Evolutionary conservation across 2,888 invertebrate species (phyloP).

Genomic region (Abrostola tripartita): DNA sequence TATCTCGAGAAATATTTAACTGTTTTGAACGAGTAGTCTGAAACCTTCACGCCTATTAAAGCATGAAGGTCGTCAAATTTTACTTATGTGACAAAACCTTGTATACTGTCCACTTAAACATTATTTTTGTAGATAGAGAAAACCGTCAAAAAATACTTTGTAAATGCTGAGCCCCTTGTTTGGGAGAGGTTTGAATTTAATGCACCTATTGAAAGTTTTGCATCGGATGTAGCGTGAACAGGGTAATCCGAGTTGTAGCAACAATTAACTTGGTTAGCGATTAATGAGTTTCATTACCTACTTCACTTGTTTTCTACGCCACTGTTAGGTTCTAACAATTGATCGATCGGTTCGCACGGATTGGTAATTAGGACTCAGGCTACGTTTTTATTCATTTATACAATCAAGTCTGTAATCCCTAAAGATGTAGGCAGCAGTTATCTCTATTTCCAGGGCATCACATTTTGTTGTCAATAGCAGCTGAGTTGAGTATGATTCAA

Average conservation of each 20-base stretch:
- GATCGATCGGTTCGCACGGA: background rate
- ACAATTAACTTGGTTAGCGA: conserved; percentile 43
- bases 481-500: too few species aligned
- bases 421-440: too few species aligned
- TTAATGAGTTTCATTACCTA: conserved; percentile 43
- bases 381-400: background rate
- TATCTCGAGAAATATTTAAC: background rate
- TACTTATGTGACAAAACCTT: background rate
- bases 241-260: conserved; percentile 46
- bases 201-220: conserved; percentile 44
- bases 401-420: too few species aligned
- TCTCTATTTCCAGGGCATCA: too few species aligned
- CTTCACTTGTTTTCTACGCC: conserved; percentile 8
- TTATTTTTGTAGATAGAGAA: too few species aligned
- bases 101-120: background rate
- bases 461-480: too few species aligned
- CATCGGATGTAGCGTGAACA: conserved; percentile 51
- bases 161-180: too few species aligned
- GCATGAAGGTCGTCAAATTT: conserved; percentile 2
- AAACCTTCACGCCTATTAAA: conserved; percentile 5
- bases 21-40: background rate
- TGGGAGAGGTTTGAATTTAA: conserved; percentile 10
- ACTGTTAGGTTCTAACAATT: background rate
- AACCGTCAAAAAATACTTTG: too few species aligned
- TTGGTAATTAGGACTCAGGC: background rate